A percentile compares a stretch with the other conserved stretches of the same genome.
Conservation (phyloP, 2,888 invertebrate genomes). For the Aethes cnicana region DNA sequence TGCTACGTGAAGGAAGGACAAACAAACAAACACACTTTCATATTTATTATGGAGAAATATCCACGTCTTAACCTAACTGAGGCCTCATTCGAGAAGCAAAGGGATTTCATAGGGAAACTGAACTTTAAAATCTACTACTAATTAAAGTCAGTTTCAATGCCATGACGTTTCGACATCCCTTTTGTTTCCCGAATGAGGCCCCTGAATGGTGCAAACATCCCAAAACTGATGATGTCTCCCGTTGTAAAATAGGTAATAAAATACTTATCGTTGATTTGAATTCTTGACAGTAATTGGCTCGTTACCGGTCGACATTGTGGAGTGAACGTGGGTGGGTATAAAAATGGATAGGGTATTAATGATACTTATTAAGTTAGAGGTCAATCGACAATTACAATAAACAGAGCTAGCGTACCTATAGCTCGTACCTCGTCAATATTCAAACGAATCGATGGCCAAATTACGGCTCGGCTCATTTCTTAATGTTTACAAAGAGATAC, state of each 20-base stretch:
- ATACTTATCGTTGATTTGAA: slow-evolving; percentile 22
- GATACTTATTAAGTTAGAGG: slow-evolving; percentile 18
- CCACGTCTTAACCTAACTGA: too few relatives aligned
- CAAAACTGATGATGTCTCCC: not conserved
- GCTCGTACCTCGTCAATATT: slow-evolving; percentile 13
- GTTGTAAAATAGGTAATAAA: slow-evolving; percentile 6
- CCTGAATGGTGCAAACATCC: too few relatives aligned
- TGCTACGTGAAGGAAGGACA: too few relatives aligned
- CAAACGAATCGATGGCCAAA: not conserved
- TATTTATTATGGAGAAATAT: too few relatives aligned
- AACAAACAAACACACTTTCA: too few relatives aligned
- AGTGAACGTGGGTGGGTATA: slow-evolving; percentile 25
- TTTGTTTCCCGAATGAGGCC: too few relatives aligned
- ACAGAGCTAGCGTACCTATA: slow-evolving; percentile 1
- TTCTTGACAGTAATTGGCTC: slow-evolving; percentile 13
- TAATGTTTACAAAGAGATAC: not conserved
- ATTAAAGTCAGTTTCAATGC: too few relatives aligned
- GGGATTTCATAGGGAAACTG: too few relatives aligned
- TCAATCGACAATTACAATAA: slow-evolving; percentile 12
- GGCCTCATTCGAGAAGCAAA: too few relatives aligned
- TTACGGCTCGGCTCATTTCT: too few relatives aligned
- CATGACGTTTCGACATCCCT: too few relatives aligned
- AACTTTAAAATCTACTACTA: too few relatives aligned
- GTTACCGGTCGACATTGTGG: slow-evolving; percentile 20
- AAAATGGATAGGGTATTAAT: slow-evolving; percentile 14